Conservation (phyloP, 2,888 invertebrate genomes). For the Phyto melanocephala region DNA sequence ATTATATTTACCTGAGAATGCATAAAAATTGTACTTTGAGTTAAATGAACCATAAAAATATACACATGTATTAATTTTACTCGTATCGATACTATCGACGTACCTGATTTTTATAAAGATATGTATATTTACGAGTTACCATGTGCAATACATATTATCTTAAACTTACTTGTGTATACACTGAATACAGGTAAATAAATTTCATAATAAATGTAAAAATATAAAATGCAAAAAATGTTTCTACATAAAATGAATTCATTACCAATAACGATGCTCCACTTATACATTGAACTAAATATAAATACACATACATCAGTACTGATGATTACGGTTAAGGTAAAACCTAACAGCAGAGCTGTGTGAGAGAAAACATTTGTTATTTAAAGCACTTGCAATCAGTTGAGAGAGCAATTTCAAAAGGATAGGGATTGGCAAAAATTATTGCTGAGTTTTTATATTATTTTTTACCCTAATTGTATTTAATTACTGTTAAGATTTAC, state of each 20-base stretch:
- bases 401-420: too few species aligned
- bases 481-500: too few species aligned
- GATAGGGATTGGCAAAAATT: too few species aligned
- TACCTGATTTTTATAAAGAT: too few species aligned
- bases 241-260: constrained; percentile 28
- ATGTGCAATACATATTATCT: constrained; percentile 40
- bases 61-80: constrained; percentile 36
- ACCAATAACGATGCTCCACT: constrained; percentile 23
- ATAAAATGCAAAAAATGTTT: constrained; percentile 38
- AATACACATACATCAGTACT: too few species aligned
- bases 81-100: constrained; percentile 14
- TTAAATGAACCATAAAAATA: constrained; percentile 63
- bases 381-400: too few species aligned
- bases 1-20: constrained; percentile 56
- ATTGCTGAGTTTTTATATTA: too few species aligned
- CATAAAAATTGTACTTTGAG: constrained; percentile 60
- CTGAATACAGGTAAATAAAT: constrained; percentile 46
- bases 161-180: constrained; percentile 34
- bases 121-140: not conserved
- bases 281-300: constrained; percentile 20
- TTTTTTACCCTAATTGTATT: too few species aligned
- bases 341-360: not conserved
- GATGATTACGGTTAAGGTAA: not conserved
- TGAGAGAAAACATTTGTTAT: too few species aligned
- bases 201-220: constrained; percentile 13